Base-by-base conservation (phyloP, 2,113 vertebrate genomes). In the Entomyzon cyanotis region DNA sequence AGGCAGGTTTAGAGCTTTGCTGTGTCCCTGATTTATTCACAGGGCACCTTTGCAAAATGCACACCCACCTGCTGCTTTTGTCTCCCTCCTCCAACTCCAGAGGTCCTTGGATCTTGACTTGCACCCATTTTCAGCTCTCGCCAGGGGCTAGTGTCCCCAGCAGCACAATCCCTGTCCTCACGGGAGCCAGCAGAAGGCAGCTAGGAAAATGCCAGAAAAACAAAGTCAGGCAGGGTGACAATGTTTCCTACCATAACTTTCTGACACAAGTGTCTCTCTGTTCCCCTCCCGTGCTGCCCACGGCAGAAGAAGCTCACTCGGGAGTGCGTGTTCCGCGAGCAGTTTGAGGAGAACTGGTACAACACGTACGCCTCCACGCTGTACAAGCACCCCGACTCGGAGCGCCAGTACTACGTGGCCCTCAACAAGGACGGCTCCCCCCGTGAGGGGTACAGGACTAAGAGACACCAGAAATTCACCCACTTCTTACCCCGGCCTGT, bases 301-400 rank as follows among this genome's bases (percentile, higher is more conserved):
- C 8, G 50, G 90, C 98, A 99, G 99, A 99, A 99, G 98, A 99
- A 99, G 97, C 98, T 99, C 93, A 99, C 98, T 3, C 98, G 98
- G 56, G 99, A 99, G 97, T 99, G 99, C 15, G 99, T 99, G 71
- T 99, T 99, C 98, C 98, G 99, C 74, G 99, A 99, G 98, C 99
- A 99, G 97, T 99, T 99, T 96, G 99, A 99, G 98, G 99, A 99
- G 98, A 99, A 99, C 97, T 99, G 99, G 99, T 99, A 99, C 98
- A 99, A 99, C 98, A 99, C 99, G 4, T 99, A 99, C 49, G 98
- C 99, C 55, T 99, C 99, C 0, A 99, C 99, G 12, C 98, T 99
- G 59, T 99, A 99, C 98, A 99, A 99, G 95, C 99, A 99, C 74
- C 96, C 96, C 1, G 99, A 99, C 97, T 99, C 99, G 0, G 99